Conservation (phyloP, 2,113 vertebrate species). For the Danionella cerebrum region DNA sequence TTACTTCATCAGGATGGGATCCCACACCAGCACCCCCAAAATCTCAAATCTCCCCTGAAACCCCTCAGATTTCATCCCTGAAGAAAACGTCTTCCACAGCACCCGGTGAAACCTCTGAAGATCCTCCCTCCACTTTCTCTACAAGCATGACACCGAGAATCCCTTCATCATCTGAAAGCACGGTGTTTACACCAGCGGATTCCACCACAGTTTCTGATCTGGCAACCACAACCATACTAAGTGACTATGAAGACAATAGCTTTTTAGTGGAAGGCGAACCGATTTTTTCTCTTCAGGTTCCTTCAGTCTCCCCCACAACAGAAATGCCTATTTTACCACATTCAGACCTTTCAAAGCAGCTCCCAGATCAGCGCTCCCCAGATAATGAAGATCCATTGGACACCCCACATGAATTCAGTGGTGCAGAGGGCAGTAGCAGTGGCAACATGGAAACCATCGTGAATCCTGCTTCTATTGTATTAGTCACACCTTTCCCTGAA, state of each 20-base stretch:
- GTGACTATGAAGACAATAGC: background rate
- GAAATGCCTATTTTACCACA: background rate
- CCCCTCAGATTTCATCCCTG: background rate
- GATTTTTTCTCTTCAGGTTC: background rate
- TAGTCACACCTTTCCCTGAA: background rate
- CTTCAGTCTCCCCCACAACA: background rate
- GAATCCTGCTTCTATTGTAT: background rate
- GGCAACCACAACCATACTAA: background rate
- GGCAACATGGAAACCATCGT: background rate
- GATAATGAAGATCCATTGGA: background rate
- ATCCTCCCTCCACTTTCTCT: conserved; percentile 32
- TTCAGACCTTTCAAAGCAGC: background rate
- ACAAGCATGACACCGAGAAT: conserved; percentile 21
- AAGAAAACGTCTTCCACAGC: background rate
- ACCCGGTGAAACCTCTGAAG: background rate
- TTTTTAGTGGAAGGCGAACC: background rate
- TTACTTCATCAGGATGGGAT: conserved; percentile 3
- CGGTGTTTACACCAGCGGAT: too few relatives aligned
- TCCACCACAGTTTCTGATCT: background rate
- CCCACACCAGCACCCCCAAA: background rate
- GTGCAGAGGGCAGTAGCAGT: conserved; percentile 23
- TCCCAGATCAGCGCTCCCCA: conserved; percentile 35
- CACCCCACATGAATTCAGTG: background rate
- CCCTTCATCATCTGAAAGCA: too few relatives aligned
- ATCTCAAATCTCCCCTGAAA: background rate